Evolutionary conservation across 2,113 vertebrate species (phyloP).

Genomic region (Mionectes macconnelli): DNA sequence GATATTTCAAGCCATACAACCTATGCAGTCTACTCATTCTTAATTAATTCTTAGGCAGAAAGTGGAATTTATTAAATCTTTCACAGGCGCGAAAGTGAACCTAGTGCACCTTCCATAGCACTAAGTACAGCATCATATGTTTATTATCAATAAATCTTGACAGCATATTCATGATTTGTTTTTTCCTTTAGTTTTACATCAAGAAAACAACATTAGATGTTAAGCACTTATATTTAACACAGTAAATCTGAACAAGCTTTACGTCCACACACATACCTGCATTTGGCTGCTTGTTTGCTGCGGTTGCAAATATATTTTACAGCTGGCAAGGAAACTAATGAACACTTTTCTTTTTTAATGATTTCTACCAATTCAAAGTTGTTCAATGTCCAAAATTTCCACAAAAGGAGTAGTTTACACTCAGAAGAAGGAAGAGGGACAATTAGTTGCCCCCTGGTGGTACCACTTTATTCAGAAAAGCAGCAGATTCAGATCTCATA

Average conservation of each 20-base stretch:
- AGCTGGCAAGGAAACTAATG: background rate
- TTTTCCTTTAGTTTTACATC: background rate
- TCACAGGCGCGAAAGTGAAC: background rate
- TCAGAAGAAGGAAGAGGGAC: background rate
- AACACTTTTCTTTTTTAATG: background rate
- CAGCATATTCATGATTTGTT: background rate
- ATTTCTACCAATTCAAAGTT: background rate
- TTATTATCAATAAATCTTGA: background rate
- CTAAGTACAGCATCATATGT: background rate
- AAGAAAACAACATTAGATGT: background rate
- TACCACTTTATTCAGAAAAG: background rate
- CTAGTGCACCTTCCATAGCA: background rate
- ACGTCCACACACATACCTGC: background rate
- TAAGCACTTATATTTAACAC: background rate
- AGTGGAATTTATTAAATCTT: background rate
- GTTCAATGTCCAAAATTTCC: background rate
- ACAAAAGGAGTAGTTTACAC: background rate
- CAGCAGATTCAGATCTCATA: background rate
- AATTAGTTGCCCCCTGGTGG: background rate
- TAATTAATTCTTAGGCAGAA: background rate
- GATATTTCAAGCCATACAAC: constrained; percentile 18
- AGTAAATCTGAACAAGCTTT: background rate
- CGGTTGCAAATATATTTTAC: background rate
- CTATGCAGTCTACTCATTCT: background rate
- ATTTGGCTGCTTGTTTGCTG: background rate